Evolutionary conservation across 2,797 vertebrate species (phyloP).

Genomic region (Diceros bicornis): DNA sequence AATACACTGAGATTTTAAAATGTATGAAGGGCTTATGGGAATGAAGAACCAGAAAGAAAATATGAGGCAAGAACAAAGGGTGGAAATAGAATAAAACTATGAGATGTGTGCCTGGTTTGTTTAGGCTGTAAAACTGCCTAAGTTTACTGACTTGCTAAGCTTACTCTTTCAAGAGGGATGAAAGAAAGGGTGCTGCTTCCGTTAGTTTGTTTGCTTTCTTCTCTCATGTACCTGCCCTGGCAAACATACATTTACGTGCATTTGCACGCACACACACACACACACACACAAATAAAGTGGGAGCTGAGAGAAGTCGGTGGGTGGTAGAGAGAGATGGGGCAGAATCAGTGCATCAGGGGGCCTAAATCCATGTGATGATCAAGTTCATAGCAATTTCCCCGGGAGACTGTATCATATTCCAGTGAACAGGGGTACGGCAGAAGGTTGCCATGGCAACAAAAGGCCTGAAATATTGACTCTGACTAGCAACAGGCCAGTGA

Average conservation of each 20-base stretch:
- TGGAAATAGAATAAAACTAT: slow-evolving; percentile 32
- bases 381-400: slow-evolving; percentile 81
- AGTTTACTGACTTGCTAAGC: slow-evolving; percentile 30
- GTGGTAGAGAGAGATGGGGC: slow-evolving; percentile 57
- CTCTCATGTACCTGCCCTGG: neutral
- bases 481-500: slow-evolving; percentile 89
- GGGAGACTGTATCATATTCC: slow-evolving; percentile 86
- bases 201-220: slow-evolving; percentile 47
- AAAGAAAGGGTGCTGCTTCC: neutral
- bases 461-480: slow-evolving; percentile 89
- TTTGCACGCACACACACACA: neutral
- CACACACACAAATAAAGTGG: neutral
- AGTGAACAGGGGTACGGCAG: slow-evolving; percentile 75
- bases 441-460: slow-evolving; percentile 88
- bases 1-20: slow-evolving; percentile 63
- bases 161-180: neutral
- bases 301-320: neutral
- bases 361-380: slow-evolving; percentile 75
- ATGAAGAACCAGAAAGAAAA: slow-evolving; percentile 69
- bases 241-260: neutral
- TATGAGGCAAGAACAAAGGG: neutral
- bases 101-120: slow-evolving; percentile 45
- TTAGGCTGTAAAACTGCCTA: slow-evolving; percentile 68
- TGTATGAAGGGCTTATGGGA: slow-evolving; percentile 24
- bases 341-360: slow-evolving; percentile 60